phyloP scores from a whole-genome alignment of 2,888 invertebrate genomes.

The Ernsta delagoae region DNA sequence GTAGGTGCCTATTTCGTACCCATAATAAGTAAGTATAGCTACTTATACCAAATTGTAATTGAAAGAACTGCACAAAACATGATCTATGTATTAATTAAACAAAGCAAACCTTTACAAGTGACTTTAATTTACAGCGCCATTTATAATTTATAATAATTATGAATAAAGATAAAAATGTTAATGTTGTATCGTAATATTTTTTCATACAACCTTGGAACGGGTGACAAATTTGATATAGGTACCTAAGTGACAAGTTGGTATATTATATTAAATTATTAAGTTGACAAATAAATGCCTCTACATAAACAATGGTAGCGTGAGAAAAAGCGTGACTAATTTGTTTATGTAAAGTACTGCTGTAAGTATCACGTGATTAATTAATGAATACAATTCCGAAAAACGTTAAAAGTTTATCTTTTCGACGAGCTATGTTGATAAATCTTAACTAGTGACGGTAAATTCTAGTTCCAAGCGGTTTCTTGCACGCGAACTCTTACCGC shows the following conservation, averaged over 20 bases:
- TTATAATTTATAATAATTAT: constrained; percentile 19
- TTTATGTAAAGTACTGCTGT: neutral
- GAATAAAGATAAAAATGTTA: constrained; percentile 37
- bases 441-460: constrained; percentile 26
- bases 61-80: no score
- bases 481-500: constrained; percentile 29
- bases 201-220: no score
- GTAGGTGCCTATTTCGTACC: no score
- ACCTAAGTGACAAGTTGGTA: no score
- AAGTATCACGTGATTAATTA: constrained; percentile 8
- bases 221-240: constrained; percentile 12
- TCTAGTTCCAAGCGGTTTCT: constrained; percentile 28
- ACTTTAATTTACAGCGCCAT: constrained; percentile 31
- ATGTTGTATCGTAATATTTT: no score
- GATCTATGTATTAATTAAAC: neutral
- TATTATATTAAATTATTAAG: no score
- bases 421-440: constrained; percentile 26
- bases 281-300: no score
- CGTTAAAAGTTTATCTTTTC: constrained; percentile 23
- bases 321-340: neutral
- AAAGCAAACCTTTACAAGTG: constrained; percentile 15
- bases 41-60: no score
- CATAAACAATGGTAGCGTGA: no score
- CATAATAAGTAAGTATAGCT: no score
- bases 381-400: constrained; percentile 8